Conservation (phyloP, 2,888 invertebrate species). For the Himalopsyche anomala region DNA sequence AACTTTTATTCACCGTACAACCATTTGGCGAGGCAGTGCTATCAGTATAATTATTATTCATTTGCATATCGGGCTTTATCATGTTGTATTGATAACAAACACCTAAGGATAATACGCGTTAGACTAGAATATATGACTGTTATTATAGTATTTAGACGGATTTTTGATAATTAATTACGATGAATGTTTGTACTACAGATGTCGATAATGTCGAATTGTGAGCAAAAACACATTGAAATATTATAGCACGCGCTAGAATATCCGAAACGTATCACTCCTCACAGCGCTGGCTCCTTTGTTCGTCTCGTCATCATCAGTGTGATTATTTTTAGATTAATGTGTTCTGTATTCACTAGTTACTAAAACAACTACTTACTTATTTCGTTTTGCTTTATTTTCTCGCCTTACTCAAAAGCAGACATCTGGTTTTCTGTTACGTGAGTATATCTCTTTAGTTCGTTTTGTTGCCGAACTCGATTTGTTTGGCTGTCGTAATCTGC, state of each 20-base stretch:
- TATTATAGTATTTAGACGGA: too few relatives aligned
- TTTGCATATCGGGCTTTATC: too few relatives aligned
- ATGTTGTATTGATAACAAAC: too few relatives aligned
- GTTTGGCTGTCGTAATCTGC: not conserved
- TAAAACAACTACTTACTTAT: not conserved
- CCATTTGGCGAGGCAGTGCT: too few relatives aligned
- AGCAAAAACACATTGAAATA: constrained; percentile 4
- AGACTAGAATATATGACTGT: too few relatives aligned
- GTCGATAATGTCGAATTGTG: not conserved
- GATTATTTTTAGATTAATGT: constrained; percentile 29
- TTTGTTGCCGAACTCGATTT: constrained; percentile 16
- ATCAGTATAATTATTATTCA: too few relatives aligned
- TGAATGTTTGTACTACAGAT: too few relatives aligned
- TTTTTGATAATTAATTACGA: too few relatives aligned
- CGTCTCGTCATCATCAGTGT: not conserved
- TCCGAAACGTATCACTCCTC: not conserved
- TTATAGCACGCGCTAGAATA: not conserved
- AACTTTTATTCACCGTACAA: too few relatives aligned
- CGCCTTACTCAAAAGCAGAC: constrained; percentile 9
- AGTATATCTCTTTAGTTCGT: not conserved
- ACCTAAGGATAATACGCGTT: too few relatives aligned
- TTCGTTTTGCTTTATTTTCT: constrained; percentile 8
- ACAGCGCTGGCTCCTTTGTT: not conserved
- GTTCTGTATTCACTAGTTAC: constrained; percentile 13
- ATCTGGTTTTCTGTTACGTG: constrained; percentile 24